These are phyloP conservation scores for Monodelphis domestica DNA, from an alignment of 2,797 vertebrate genomes.

Conservation along the genomic window DNA sequence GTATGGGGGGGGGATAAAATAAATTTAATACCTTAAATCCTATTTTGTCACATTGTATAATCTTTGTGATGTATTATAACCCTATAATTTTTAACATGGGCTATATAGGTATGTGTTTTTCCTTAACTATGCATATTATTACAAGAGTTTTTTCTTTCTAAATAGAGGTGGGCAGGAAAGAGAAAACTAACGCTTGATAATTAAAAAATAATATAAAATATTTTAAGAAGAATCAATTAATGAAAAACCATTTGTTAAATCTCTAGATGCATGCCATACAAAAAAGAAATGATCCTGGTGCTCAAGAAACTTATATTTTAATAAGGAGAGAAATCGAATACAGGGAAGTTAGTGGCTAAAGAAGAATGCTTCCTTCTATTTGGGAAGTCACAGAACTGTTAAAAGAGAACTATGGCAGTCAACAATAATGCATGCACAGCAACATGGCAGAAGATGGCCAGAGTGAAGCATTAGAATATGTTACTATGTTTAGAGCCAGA, in stretches of 20 bases:
- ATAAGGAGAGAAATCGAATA: background rate
- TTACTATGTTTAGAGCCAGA: too few relatives aligned
- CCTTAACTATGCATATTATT: background rate
- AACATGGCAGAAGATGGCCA: too few relatives aligned
- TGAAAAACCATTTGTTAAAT: background rate
- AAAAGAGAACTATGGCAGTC: background rate
- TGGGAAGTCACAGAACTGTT: background rate
- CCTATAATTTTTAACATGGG: background rate
- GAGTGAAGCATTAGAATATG: too few relatives aligned
- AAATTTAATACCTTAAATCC: too few relatives aligned
- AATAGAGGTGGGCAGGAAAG: background rate
- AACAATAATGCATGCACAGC: too few relatives aligned
- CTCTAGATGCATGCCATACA: background rate
- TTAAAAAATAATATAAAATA: background rate
- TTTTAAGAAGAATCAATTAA: too few relatives aligned
- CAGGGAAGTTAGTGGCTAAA: background rate
- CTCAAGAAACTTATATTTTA: background rate
- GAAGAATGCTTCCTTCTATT: background rate
- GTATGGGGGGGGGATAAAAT: too few relatives aligned
- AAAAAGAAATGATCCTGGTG: background rate
- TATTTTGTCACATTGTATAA: too few relatives aligned
- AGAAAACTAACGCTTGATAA: background rate
- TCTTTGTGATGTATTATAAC: too few relatives aligned
- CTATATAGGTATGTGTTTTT: background rate
- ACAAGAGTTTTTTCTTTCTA: too few relatives aligned